Conservation (phyloP, 2,797 vertebrate genomes). For the Mico argentatus region DNA sequence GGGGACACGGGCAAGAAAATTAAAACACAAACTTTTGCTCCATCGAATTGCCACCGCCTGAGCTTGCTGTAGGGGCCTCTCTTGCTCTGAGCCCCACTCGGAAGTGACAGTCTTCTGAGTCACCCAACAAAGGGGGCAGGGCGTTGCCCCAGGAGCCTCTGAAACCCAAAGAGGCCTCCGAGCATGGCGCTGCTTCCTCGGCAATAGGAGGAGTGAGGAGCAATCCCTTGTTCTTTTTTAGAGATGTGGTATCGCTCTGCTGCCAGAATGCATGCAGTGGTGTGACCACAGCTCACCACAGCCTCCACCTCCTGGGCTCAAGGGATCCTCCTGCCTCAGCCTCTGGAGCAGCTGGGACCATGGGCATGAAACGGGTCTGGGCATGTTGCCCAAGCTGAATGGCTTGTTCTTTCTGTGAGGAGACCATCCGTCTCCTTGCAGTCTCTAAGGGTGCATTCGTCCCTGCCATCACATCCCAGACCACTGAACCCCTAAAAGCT, state of each 20-base stretch:
- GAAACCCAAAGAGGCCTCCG: fast-evolving
- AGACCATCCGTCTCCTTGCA: background rate
- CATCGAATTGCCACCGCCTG: too few species aligned
- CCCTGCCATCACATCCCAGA: background rate
- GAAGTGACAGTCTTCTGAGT: background rate
- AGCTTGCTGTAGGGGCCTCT: background rate
- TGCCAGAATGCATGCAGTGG: background rate
- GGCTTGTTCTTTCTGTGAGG: too few species aligned
- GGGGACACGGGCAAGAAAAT: too few species aligned
- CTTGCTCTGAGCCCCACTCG: background rate
- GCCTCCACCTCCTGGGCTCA: background rate
- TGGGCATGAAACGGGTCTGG: background rate
- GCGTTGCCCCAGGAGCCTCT: background rate
- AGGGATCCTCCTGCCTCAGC: background rate
- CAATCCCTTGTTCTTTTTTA: background rate
- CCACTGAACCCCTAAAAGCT: background rate
- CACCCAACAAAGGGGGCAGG: too few species aligned
- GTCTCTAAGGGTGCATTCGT: fast-evolving
- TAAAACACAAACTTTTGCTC: too few species aligned
- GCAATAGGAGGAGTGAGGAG: background rate
- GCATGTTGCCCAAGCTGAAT: background rate
- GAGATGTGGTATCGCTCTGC: background rate
- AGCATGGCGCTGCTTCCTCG: fast-evolving
- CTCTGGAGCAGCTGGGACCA: background rate
- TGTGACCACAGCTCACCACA: background rate